Conservation (phyloP, 2,113 vertebrate species). For the Eira barbara region DNA sequence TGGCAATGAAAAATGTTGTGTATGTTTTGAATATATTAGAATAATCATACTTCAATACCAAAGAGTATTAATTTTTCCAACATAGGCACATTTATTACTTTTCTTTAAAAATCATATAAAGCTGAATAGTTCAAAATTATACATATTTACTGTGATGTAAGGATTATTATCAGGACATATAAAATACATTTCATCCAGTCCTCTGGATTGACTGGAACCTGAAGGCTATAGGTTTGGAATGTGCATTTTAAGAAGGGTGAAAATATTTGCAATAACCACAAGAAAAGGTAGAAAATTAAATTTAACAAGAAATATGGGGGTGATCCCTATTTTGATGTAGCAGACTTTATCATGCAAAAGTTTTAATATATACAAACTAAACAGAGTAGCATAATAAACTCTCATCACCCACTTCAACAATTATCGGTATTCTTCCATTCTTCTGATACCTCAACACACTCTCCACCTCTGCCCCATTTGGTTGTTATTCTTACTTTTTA, state of each 20-base stretch:
- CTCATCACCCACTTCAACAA: neutral
- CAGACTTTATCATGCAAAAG: neutral
- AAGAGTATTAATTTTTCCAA: conserved; percentile 21
- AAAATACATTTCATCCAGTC: neutral
- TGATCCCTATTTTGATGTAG: neutral
- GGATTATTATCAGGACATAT: neutral
- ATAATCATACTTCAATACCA: neutral
- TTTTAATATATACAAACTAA: conserved; percentile 4
- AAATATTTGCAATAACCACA: conserved; percentile 16
- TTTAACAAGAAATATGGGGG: neutral
- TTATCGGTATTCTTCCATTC: neutral
- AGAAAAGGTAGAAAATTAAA: neutral
- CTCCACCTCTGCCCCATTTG: neutral
- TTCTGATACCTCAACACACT: neutral
- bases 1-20: neutral
- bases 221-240: neutral
- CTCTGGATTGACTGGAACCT: neutral
- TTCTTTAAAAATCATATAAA: conserved; percentile 7
- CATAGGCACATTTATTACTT: neutral
- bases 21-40: conserved; percentile 34
- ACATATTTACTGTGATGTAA: neutral
- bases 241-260: neutral
- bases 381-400: neutral
- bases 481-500: neutral
- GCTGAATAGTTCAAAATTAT: neutral